Base-by-base conservation (phyloP, 2,888 invertebrate species). In the Drosophila nr. medialis region DNA sequence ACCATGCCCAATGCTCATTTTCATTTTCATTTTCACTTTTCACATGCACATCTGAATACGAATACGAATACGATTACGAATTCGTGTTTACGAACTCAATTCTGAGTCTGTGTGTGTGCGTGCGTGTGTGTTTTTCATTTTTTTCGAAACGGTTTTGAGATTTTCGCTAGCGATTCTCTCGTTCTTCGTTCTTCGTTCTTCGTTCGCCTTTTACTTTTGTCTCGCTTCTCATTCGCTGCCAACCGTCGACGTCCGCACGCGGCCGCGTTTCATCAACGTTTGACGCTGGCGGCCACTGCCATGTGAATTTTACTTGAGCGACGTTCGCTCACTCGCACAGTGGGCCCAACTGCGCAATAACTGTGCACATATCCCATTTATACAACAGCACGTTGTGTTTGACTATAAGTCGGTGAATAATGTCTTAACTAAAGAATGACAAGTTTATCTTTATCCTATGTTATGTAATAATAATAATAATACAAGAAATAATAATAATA, bases 221-320 rank as follows among this genome's bases (percentile, higher is more conserved):
- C 45, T 45, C 24, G 24, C 24, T 45, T 15, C 24, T 45, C 67
- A 50, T 40, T 63, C 62, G 48, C 62, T 71, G 67, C 62, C 77
- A 72, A 54, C 51, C 75, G 45, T 45, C 24, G 77, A 81, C 80
- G 82, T 84, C 91, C 89, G 86, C 80, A 91, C 90, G 85, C 89
- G 90, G 82, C 84, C 81, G 89, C 88, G 89, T 84, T 87, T 92
- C 88, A 86, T 85, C 83, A 86, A 83, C 88, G 90, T 91, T 90
- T 91, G 90, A 81, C 72, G 77, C 75, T 72, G 67, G 54, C 72
- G 62, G 71, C 75, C 77, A 66, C 66, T 68, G 90, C 72, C 86
- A 82, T 88, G 86, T 88, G 85, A 73, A 77, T 88, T 90, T 80
- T 85, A 88, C 90, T 89, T 86, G 65, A 70, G 69, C 61, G 77